A percentile compares a stretch with the other conserved stretches of the same genome.
Evolutionary conservation across 1,140 invertebrate genomes (phyloP).

Genomic region (Adelges cooleyi): DNA sequence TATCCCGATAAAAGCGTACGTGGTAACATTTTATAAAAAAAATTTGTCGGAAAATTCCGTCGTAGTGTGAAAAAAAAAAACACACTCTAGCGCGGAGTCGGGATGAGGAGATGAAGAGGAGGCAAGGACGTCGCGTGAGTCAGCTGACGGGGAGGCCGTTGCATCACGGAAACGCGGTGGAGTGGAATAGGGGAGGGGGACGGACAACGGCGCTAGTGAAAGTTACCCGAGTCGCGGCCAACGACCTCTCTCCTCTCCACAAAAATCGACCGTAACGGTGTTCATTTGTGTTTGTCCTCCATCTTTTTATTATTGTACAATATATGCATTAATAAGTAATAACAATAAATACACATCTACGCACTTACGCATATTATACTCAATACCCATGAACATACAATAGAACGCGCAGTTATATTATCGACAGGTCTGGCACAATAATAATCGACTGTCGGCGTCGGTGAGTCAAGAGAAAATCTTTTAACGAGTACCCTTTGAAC

Average conservation of each 20-base stretch:
- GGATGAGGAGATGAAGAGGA: neutral
- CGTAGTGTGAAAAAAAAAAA: neutral
- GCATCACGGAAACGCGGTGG: constrained; percentile 11
- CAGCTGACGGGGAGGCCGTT: constrained; percentile 21
- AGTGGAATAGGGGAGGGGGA: neutral
- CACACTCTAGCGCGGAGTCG: neutral
- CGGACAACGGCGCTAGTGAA: constrained; percentile 17
- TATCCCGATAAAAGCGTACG: too few species aligned
- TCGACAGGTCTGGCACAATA: too few species aligned
- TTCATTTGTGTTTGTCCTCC: constrained; percentile 3
- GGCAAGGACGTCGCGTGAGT: constrained; percentile 19
- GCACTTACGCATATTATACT: too few species aligned
- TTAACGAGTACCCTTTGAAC: too few species aligned
- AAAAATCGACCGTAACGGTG: constrained; percentile 26
- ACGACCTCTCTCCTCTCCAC: constrained; percentile 24
- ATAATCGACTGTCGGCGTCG: too few species aligned
- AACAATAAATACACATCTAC: neutral
- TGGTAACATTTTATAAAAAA: too few species aligned
- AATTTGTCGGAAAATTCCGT: too few species aligned
- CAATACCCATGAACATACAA: neutral
- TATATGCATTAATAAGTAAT: too few species aligned
- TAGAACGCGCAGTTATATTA: too few species aligned
- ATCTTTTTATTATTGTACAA: neutral
- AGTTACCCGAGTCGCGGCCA: constrained; percentile 22
- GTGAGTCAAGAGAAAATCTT: too few species aligned